Base-by-base conservation (phyloP, 2,888 invertebrate genomes). In the Phortica magna region DNA sequence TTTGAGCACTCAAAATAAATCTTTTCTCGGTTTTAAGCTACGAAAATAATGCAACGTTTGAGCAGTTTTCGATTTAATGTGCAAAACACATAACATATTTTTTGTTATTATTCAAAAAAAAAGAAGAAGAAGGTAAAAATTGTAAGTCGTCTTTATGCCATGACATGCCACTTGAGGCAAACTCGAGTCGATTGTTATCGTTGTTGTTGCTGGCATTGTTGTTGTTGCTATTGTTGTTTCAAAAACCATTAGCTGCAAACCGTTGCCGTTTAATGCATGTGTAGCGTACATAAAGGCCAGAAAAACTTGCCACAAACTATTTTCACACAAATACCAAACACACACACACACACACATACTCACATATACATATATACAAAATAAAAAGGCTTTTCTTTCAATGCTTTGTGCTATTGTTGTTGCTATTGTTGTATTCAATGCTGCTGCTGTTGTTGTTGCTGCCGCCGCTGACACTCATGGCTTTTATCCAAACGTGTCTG, bases 281-380 rank as follows among this genome's bases (percentile, higher is more conserved):
- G 61, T 61, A 61, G 61, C 22, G 61, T 61, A 19, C 61, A 61
- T 61, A 61, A 61, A 61, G 9, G 61, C 10, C 19, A 61, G 19
- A 10, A 22, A 61, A 61, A 61, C 61, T 61, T 61, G 17, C 4
- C 22, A 61, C 61, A 43, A 68, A 68, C 68, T 68, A 43, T 68
- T 68, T 43, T 68, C 48, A 68, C 64, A 64, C 64, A 68, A 43
- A 68, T 17, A n/a, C n/a, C 22, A 7, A 14, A 10, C 68, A 68
- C 43, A 43, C n/a, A 68, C 10, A 68, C 17, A 68, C 7, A 43
- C 65, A 65, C n/a, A 65, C 19, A 61, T 22, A 22, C 19, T 19
- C 61, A 61, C 65, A 65, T 19, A 31, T 31, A 22, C n/a, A 39
- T 39, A 65, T 65, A 65, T 39, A 59, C 22, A 59, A 59, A 59